These are phyloP conservation scores for Drosophila ustulata DNA, from an alignment of 2,888 invertebrate genomes.

Conservation along the genomic window DNA sequence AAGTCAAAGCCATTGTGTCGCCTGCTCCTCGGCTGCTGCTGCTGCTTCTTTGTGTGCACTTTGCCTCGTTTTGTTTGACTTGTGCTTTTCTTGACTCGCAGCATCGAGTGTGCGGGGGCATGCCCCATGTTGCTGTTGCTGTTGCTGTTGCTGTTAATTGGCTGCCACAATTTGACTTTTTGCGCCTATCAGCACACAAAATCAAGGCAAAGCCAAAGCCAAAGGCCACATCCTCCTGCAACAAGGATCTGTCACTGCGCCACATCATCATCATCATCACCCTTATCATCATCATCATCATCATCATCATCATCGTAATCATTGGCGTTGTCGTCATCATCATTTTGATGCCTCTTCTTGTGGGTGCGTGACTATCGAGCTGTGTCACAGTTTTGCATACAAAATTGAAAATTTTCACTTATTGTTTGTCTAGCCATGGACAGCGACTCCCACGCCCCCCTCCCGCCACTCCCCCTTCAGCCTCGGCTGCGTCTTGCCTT, in stretches of 20 bases:
- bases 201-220: conserved; percentile 60
- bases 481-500: neutral
- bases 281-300: conserved; percentile 17
- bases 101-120: neutral
- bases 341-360: neutral
- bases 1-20: conserved; percentile 17
- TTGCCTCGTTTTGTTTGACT: conserved; percentile 71
- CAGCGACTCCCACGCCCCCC: conserved; percentile 21
- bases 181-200: conserved; percentile 75
- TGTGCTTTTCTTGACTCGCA: conserved; percentile 69
- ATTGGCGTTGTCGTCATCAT: conserved; percentile 1
- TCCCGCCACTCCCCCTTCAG: neutral
- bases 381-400: conserved; percentile 76
- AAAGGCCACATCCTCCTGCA: conserved; percentile 16
- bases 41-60: conserved; percentile 42
- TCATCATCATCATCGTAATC: conserved; percentile 44
- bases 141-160: conserved; percentile 71
- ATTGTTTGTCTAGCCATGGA: conserved; percentile 63
- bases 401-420: conserved; percentile 75
- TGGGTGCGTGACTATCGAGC: conserved; percentile 77
- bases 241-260: conserved; percentile 2
- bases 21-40: conserved; percentile 5
- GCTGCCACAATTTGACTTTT: conserved; percentile 81
- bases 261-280: conserved; percentile 31
- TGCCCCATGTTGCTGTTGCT: conserved; percentile 15